Evolutionary conservation across 2,113 vertebrate genomes (phyloP), one percentile per base, ranked within the genome.

Genomic region (Misgurnus mizolepis): DNA sequence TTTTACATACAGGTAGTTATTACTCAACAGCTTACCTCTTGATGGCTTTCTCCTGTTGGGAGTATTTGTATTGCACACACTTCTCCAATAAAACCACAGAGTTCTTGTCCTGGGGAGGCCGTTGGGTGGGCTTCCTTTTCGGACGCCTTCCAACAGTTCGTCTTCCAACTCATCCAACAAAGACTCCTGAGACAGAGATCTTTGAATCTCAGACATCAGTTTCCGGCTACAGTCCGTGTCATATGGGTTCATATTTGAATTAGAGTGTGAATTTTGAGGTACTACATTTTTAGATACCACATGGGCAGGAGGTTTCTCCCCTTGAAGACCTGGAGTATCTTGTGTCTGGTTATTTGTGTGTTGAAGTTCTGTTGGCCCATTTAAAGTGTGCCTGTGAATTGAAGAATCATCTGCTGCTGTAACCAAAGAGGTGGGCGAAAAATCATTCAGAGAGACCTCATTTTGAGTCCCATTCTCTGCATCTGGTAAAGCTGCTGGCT

Each of bases 171-270:
- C 96, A 80, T 97, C 95, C 73, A 99, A 88, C 80, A 99, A 93
- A 68, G 95, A 95, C 82, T 99, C 97, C 79, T 96, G 95, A 10
- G 95, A 93, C 72, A 95, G 90, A 17, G 93, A 90, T 73, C 92
- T 93, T 82, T 95, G 94, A 86, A 97, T 97, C 82, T 95, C 91
- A 73, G 95, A 96, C 88, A 98, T 95, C 11, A 98, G 94, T 88
- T 95, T 96, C 86, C 96, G 94, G 87, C 96, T 98, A 88, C 95
- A 96, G 79, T 97, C 96, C 17, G 96, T 98, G 87, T 98, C 96
- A 0, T 95, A 97, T 0, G 90, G 95, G 82, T 94, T 97, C 39
- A 93, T 92, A 5, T 79, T 83, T 86, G 85, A 83, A 88, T 90
- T 67, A 82, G 84, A 8, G 69, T 65, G 50, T 8, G 66, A 39